Base-by-base conservation (phyloP, 2,888 invertebrate genomes). In the Homarus gammarus region DNA sequence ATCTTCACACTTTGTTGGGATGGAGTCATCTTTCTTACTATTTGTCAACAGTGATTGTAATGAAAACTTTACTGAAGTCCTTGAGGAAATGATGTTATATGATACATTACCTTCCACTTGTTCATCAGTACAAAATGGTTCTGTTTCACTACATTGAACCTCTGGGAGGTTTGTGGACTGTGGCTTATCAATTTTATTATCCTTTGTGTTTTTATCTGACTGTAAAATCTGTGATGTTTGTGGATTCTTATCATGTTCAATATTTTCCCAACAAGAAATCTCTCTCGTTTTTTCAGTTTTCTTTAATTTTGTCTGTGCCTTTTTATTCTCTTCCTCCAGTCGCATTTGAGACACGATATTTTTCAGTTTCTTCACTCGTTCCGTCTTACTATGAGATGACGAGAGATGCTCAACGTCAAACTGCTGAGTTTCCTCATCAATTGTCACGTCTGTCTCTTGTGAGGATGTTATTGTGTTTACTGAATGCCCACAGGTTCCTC, bases 371-470 rank as follows among this genome's bases (percentile, higher is more conserved):
- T 61, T 15, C 10, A 79, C 81, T 61, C 72, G 36, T 6, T 89
- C 89, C 15, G 15, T 72, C 44, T 89, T 89, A 31, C 18, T 72
- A n/a, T 89, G 84, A 18, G 89, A 89, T 15, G 49, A 49, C 0
- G 40, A 2, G 1, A 89, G 51, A 33, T 84, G 84, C 27, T 89
- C 89, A 18, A 89, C 72, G 31, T 89, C 89, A 75, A 27, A 73
- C 5, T 84, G 70, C 31, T 89, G 89, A 38, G 89, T 84, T 5
- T 70, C 56, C 10, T 89, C 89, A 22, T 89, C 89, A 5, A 89
- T 89, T 0, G 36, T 79, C 12, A 89, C 18, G 36, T 83, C 40
- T 15, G 84, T 73, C 36, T 89, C 89, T 0, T 22, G 10, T 12
- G 88, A 83, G 2, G 89, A 89, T 6, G 31, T 18, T 8, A 49